These are phyloP conservation scores for Artibeus jamaicensis DNA, from an alignment of 2,797 vertebrate genomes.

Conservation along the genomic window DNA sequence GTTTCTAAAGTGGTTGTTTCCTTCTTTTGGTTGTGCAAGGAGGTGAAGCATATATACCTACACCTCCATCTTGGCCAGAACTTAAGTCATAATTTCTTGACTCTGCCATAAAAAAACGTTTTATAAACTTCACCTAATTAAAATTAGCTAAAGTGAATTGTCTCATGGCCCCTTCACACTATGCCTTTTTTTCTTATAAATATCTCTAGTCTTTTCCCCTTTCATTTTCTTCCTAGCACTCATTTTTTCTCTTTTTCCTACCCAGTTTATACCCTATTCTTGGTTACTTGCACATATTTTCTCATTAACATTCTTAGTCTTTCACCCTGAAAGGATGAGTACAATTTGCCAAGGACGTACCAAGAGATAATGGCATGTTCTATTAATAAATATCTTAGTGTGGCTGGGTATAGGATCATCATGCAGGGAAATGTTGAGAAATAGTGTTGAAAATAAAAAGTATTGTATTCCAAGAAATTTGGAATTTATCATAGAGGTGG, in stretches of 20 bases:
- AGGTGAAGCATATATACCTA: no score
- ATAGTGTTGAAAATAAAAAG: neutral
- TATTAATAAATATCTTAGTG: neutral
- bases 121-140: neutral
- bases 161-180: neutral
- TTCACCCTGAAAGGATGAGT: neutral
- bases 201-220: neutral
- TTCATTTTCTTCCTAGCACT: conserved; percentile 2
- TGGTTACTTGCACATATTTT: neutral
- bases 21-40: no score
- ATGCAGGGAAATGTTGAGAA: neutral
- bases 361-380: neutral
- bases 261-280: neutral
- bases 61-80: no score
- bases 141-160: neutral
- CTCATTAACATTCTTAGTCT: neutral
- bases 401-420: neutral
- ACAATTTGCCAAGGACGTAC: neutral
- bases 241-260: neutral
- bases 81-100: neutral
- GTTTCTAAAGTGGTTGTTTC: no score
- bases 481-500: neutral
- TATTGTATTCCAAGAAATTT: neutral
- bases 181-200: neutral
- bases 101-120: neutral